Evolutionary conservation across 1,140 invertebrate genomes (phyloP), one percentile per base, ranked within the genome.

Genomic region (Meloidogyne chitwoodi): DNA sequence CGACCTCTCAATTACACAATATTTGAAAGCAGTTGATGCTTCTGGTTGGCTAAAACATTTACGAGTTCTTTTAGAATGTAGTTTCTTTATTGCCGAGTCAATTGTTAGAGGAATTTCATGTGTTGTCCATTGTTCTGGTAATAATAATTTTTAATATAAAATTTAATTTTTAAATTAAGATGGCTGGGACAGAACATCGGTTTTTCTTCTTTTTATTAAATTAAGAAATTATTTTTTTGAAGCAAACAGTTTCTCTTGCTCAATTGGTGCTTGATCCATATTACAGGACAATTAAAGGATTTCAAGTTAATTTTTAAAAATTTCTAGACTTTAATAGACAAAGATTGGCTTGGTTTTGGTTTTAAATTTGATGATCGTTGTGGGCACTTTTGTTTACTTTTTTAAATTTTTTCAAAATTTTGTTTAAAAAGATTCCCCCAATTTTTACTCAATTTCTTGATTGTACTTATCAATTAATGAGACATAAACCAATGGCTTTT

Each of bases 21-120:
- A 97, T 88, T 88, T 98, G 5, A 92, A 90, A 86, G 93, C 93
- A n/a, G 88, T 99, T 29, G 96, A 99, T 88, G 92, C 91, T 11
- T 94, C 93, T 77, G 93, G 94, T 6, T 99, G 96, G 96, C 89
- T 99, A 41, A 93, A 94, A 84, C 96, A 99, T 88, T 93, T 99
- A 73, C 92, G 93, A 81, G 92, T 93, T 26, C 92, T 99, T 72
- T 88, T 99, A 72, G 96, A 99, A 66, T 85, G 84, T 65, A 75
- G 78, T 14, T 75, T 74, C 11, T 85, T 87, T 48, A 78, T 85
- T 34, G 83, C 85, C 4, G 76, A 87, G 12, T 48, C 78, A 26
- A 41, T 85, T 94, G 24, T 56, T 29, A 24, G 65, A 29, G 82
- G 83, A 24, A 82, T 73, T 68, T 84, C 83, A 19, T 82, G 81